These are phyloP conservation scores for Lamellibrachia columna DNA, from an alignment of 2,888 invertebrate genomes.

Conservation along the genomic window DNA sequence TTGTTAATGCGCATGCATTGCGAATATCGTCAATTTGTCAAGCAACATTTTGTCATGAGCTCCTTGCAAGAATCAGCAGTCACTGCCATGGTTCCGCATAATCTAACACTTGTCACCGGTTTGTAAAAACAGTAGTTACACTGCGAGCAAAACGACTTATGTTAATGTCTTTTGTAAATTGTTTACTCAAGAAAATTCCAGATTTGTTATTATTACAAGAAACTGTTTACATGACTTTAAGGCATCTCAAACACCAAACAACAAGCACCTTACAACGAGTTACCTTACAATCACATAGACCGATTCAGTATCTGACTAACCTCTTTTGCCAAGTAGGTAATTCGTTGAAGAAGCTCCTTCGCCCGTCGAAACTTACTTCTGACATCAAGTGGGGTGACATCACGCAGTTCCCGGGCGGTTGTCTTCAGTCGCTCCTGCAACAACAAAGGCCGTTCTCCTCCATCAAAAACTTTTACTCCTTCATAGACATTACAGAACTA, in stretches of 20 bases:
- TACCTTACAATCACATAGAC: not conserved
- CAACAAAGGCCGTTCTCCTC: not conserved
- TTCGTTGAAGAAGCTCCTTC: constrained; percentile 32
- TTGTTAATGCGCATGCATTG: too few relatives aligned
- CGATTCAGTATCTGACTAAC: constrained; percentile 24
- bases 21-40: too few relatives aligned
- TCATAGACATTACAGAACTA: too few relatives aligned
- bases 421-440: constrained; percentile 33
- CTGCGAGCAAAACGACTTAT: too few relatives aligned
- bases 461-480: not conserved
- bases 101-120: too few relatives aligned
- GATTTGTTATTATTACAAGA: too few relatives aligned
- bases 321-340: constrained; percentile 38
- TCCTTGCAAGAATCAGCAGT: too few relatives aligned
- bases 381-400: constrained; percentile 29
- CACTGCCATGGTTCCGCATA: too few relatives aligned
- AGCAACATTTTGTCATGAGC: too few relatives aligned
- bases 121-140: too few relatives aligned
- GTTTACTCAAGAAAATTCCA: too few relatives aligned
- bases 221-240: not conserved
- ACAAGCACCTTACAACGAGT: not conserved
- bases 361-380: constrained; percentile 32
- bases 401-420: constrained; percentile 26
- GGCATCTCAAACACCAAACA: not conserved
- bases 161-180: too few relatives aligned